A percentile compares a stretch with the other conserved stretches of the same genome.
These are phyloP conservation scores for Pycnomerus fuliginosus DNA, from an alignment of 2,888 invertebrate species.

Conservation along the genomic window DNA sequence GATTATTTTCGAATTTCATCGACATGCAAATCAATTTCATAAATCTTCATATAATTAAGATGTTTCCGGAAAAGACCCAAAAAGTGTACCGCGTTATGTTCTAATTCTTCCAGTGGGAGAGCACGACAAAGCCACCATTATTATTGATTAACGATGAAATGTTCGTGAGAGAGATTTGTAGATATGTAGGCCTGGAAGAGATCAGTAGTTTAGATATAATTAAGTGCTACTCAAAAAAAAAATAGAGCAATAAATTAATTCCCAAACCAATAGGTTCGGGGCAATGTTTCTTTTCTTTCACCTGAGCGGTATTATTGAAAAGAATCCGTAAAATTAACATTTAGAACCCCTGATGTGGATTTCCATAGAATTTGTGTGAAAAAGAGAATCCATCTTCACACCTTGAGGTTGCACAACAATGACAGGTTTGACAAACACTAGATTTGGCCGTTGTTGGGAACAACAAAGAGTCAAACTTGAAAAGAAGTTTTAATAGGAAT, in stretches of 20 bases:
- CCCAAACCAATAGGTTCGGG: no score
- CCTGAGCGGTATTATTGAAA: no score
- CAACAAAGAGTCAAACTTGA: slow-evolving; percentile 21
- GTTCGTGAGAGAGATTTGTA: slow-evolving; percentile 21
- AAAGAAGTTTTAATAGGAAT: slow-evolving; percentile 26
- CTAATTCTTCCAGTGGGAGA: slow-evolving; percentile 8
- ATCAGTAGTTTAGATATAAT: slow-evolving; percentile 19
- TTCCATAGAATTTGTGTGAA: no score
- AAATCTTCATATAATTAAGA: no score
- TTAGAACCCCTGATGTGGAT: no score
- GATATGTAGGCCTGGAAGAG: slow-evolving; percentile 11
- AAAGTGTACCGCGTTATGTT: no score
- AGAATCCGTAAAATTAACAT: no score
- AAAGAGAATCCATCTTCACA: slow-evolving; percentile 2
- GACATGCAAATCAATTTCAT: no score
- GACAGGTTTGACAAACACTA: slow-evolving; percentile 13
- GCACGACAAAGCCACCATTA: slow-evolving; percentile 1
- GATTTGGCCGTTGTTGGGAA: slow-evolving; percentile 19
- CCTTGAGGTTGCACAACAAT: slow-evolving; percentile 20
- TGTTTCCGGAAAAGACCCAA: no score
- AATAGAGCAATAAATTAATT: slow-evolving; percentile 15
- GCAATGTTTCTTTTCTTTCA: no score
- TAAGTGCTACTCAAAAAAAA: slow-evolving; percentile 12
- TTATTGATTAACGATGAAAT: slow-evolving; percentile 29
- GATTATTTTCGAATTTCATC: no score